Percentiles rank a stretch among this genome's conserved stretches.
Conservation (phyloP, 2,888 invertebrate species). For the Heteromurus nitidus region DNA sequence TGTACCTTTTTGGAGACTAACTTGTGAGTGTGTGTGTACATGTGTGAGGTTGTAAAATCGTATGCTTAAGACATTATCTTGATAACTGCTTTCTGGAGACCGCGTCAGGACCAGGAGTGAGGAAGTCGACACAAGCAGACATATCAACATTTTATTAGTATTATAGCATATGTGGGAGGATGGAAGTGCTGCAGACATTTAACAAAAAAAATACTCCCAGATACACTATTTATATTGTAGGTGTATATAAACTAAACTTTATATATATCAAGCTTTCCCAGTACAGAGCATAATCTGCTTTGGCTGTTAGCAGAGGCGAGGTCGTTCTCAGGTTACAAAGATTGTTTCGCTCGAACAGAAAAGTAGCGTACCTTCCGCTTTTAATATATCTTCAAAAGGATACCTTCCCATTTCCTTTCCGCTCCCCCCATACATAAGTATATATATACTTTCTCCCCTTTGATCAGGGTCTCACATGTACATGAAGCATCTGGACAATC, state of each 20-base stretch:
- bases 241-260: too few species aligned
- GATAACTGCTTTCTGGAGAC: slow-evolving; percentile 55
- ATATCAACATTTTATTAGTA: too few species aligned
- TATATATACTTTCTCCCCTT: slow-evolving; percentile 1
- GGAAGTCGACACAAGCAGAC: too few species aligned
- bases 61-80: slow-evolving; percentile 50
- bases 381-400: slow-evolving; percentile 53
- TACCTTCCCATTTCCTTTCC: slow-evolving; percentile 37
- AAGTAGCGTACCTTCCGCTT: slow-evolving; percentile 33
- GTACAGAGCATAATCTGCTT: slow-evolving; percentile 51
- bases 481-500: slow-evolving; percentile 51
- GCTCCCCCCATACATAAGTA: too few species aligned
- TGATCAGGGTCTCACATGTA: slow-evolving; percentile 32
- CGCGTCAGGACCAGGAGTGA: too few species aligned
- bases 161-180: too few species aligned
- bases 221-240: too few species aligned
- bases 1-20: too few species aligned
- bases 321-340: slow-evolving; percentile 57
- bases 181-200: too few species aligned
- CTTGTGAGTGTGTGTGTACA: slow-evolving; percentile 31
- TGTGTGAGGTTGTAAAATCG: slow-evolving; percentile 50
- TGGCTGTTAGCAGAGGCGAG: slow-evolving; percentile 46
- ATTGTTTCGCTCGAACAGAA: slow-evolving; percentile 30
- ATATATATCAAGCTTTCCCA: too few species aligned
- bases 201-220: too few species aligned